Base-by-base conservation (phyloP, 2,113 vertebrate genomes). In the Coreoperca whiteheadi region DNA sequence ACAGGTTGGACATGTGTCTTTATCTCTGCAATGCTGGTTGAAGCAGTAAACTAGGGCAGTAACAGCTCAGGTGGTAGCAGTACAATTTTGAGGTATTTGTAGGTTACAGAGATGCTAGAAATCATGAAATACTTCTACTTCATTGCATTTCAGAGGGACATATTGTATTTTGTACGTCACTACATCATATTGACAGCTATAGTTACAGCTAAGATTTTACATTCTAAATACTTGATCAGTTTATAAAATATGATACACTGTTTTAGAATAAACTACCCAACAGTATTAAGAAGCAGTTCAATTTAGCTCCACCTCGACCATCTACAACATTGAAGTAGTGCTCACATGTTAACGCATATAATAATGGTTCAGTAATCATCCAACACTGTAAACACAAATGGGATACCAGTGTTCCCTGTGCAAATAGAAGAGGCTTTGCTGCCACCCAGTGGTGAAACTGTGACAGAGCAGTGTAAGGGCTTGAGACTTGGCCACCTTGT, bases 371-470 rank as follows among this genome's bases (percentile, higher is more conserved):
- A 54, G 12, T 7, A 53, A 23, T 9, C 1, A 2, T 15, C 14
- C 21, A 43, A 20, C 15, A n/a, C 21, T 34, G 18, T 32, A n/a
- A 37, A 28, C 0, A 16, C n/a, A 67, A 59, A 56, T 8, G 15
- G 16, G 7, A 41, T 4, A 9, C 9, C 9, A 32, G 16, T 61
- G 39, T 12, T 43, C 16, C 12, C n/a, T 32, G 34, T 54, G 63
- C 12, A 25, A 12, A 65, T 50, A 65, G 9, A n/a, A 59, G 23
- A 51, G 60, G n/a, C 51, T 6, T 41, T 48, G 77, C 59, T 84
- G 75, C 86, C 90, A 64, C 37, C 59, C 2, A 30, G 88, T 82
- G 88, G 82, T 53, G 18, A 53, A 28, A 32, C 20, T 64, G 25
- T 54, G 30, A 34, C 54, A 73, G 4, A 66, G 59, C 77, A 59